Base-by-base conservation (phyloP, 2,888 invertebrate species). In the Stegophylla sp. region DNA sequence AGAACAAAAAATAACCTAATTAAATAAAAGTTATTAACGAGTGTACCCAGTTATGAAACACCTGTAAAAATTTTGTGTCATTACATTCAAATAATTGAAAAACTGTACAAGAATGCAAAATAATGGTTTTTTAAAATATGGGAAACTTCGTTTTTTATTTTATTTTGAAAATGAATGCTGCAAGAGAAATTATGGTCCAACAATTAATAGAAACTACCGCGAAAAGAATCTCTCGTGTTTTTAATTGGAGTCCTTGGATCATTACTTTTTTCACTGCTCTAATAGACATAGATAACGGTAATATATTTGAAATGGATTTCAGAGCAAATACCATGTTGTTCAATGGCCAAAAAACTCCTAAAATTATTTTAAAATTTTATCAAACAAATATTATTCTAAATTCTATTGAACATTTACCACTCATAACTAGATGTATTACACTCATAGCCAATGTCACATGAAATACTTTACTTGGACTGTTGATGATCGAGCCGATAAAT, bases 271-370 rank as follows among this genome's bases (percentile, higher is more conserved):
- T 20, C 1, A 53, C 26, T 26, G 43, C 51, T 66, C n/a, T 17
- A 23, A 53, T 41, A 4, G 75, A 34, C 13, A 66, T n/a, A 9
- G 41, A 13, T 13, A 76, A 53, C 7, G 75, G 75, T 15, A 53
- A 43, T n/a, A 66, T 1, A 0, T 3, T 1, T 26, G 41, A 17
- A 43, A 53, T 0, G 0, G 7, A 9, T n/a, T 9, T 2, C 3
- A 64, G 5, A 10, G 1, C 13, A 13, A 53, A 23, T 28, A 0
- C 0, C 43, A n/a, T 23, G 26, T 26, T 26, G 9, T 66, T 3
- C 9, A 66, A 43, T 43, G 75, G 75, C 75, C 75, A 76, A 66
- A 53, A 76, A 1, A 76, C 1, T 53, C 75, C 75, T 76, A 26
- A 26, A 66, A 76, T 53, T 2, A 63, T 34, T 20, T 13, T 4